Base-by-base conservation (phyloP, 1,140 invertebrate genomes). In the Ceratina japonica region DNA sequence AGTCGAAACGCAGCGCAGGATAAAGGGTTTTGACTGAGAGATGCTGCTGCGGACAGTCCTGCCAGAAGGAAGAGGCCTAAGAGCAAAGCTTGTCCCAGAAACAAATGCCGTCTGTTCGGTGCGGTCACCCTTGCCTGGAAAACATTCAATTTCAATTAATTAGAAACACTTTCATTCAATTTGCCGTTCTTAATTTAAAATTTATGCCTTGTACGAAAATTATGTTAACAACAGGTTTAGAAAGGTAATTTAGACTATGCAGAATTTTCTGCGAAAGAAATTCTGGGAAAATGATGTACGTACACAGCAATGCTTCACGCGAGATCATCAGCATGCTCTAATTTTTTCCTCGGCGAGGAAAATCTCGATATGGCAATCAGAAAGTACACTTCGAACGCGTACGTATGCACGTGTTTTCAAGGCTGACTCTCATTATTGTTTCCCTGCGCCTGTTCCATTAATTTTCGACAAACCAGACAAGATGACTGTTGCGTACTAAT, bases 61-160 rank as follows among this genome's bases (percentile, higher is more conserved):
- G 97, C 97, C 81, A 96, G 95, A 2, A 96, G 93, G 89, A 98
- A 97, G 22, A 98, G 93, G 2, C 97, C 97, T 73, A 98, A 94
- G 18, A 98, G 94, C 63, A 99, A 94, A 89, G 97, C 96, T 91
- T 98, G 98, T 20, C 98, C 98, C 22, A 98, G 93, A 89, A 98
- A 97, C 65, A 98, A 93, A 89, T 98, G 97, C 10, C 97, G 94
- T 63, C 97, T 95, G 86, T 95, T 96, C 0, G 96, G 96, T 1
- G 95, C 95, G n/a, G 96, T 96, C 27, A 95, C 94, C 91, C 96
- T 95, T 24, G 97, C 95, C 91, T 92, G 78, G 59, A 87, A 85
- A 64, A 66, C 52, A 63, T 58, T 10, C 54, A 71, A 64, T 51
- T 44, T 44, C 37, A 8, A 44, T 44, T 44, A 44, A 44, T 44